Conservation (phyloP, 2,797 vertebrate genomes). For the Enteromius argenteus region DNA sequence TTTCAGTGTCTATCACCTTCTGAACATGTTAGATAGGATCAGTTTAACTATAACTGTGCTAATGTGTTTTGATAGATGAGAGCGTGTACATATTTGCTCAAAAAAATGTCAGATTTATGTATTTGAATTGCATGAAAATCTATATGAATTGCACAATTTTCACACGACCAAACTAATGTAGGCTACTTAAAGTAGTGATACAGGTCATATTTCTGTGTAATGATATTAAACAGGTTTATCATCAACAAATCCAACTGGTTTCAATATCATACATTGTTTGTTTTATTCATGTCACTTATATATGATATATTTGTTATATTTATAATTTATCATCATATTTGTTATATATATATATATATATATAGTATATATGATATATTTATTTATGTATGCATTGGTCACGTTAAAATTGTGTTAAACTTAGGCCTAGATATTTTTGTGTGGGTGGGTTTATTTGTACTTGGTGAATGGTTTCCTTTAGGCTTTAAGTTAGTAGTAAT, state of each 20-base stretch:
- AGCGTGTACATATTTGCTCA: not conserved
- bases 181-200: not conserved
- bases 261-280: not conserved
- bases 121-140: not conserved
- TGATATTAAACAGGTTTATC: not conserved
- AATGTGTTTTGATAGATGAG: conserved; percentile 10
- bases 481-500: not conserved
- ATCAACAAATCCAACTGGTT: not conserved
- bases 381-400: not conserved
- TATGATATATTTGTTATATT: not conserved
- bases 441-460: not conserved
- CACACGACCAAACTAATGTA: not conserved
- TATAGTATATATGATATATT: too few species aligned
- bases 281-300: not conserved
- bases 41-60: not conserved
- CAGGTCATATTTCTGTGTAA: not conserved
- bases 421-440: not conserved
- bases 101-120: not conserved
- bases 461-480: not conserved
- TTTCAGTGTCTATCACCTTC: conserved; percentile 26
- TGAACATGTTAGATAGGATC: not conserved
- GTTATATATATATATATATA: too few species aligned
- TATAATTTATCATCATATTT: too few species aligned
- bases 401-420: not conserved
- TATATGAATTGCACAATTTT: not conserved